A percentile compares a stretch with the other conserved stretches of the same genome.
Conservation (phyloP, 2,113 vertebrate genomes). For the Ceyx melanurus region DNA sequence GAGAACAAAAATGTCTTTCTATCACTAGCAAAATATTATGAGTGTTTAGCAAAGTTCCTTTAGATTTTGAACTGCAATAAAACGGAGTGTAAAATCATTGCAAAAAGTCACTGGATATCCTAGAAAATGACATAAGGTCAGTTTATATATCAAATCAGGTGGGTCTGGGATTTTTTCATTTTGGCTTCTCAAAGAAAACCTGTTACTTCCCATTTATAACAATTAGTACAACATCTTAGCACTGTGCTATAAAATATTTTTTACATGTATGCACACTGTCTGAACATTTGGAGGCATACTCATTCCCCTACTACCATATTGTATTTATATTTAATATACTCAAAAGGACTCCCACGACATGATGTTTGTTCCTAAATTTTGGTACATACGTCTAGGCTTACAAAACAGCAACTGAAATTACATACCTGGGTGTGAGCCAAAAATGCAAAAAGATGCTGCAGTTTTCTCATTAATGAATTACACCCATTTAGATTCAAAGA, state of each 20-base stretch:
- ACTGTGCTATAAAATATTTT: neutral
- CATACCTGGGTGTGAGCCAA: slow-evolving; percentile 95
- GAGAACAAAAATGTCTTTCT: neutral
- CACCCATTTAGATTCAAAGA: slow-evolving; percentile 89
- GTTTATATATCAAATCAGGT: neutral
- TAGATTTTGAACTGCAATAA: neutral
- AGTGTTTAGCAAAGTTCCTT: neutral
- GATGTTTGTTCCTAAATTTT: neutral
- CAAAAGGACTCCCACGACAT: neutral
- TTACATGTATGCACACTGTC: neutral
- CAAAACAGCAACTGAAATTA: neutral
- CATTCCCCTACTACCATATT: neutral
- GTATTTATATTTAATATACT: neutral
- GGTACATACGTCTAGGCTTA: neutral
- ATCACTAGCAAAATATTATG: neutral
- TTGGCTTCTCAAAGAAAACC: neutral
- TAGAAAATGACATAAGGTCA: neutral
- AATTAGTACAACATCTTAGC: no score
- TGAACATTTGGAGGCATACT: neutral
- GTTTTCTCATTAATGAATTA: slow-evolving; percentile 91
- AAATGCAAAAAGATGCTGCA: slow-evolving; percentile 97
- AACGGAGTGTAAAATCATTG: neutral
- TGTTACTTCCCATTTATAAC: neutral
- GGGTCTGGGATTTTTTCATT: neutral
- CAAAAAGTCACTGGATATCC: neutral